Evolutionary conservation across 2,888 invertebrate species (phyloP).

Genomic region (Sialis lutaria): DNA sequence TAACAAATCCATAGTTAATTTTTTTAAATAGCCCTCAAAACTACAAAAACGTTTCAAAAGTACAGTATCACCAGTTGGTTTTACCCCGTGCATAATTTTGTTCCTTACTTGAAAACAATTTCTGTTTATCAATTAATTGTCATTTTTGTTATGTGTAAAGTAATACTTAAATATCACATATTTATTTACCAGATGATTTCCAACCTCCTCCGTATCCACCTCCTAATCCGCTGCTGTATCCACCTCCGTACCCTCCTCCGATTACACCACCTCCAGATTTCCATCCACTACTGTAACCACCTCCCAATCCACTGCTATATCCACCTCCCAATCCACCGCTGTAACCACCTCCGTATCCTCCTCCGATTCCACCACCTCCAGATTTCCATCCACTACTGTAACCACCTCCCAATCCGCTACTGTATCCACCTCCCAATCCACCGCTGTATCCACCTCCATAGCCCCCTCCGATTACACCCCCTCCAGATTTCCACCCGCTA

Average conservation of each 20-base stretch:
- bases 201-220: constrained; percentile 2
- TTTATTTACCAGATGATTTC: constrained; percentile 1
- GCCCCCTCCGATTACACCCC: background rate
- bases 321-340: background rate
- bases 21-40: too few relatives aligned
- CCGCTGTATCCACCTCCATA: background rate
- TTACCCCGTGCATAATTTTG: too few relatives aligned
- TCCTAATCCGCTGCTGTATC: background rate
- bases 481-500: background rate
- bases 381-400: background rate
- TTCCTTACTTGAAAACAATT: too few relatives aligned
- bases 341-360: background rate
- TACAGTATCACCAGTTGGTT: too few relatives aligned
- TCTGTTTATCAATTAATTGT: too few relatives aligned
- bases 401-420: background rate
- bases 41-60: too few relatives aligned
- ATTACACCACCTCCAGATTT: background rate
- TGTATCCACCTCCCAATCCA: background rate
- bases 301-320: background rate
- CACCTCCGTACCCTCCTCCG: background rate
- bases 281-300: constrained; percentile 1
- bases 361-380: constrained; percentile 1
- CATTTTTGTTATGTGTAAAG: too few relatives aligned
- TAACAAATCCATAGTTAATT: too few relatives aligned
- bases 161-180: background rate